These are phyloP conservation scores for Epizoanthus fatuus DNA, from an alignment of 92 coral and sea anemone genomes.

Conservation along the genomic window DNA sequence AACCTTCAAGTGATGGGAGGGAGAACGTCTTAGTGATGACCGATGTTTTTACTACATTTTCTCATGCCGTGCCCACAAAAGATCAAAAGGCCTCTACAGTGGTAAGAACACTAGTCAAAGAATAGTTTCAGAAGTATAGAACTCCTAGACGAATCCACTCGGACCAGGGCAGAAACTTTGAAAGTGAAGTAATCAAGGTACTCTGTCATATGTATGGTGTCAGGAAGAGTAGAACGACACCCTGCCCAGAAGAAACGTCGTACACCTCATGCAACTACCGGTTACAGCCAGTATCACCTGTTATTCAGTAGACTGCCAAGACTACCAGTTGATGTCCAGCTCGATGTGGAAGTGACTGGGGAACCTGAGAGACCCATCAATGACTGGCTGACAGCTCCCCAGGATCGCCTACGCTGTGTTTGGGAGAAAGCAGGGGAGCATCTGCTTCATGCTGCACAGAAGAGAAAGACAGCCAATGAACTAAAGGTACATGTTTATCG, in stretches of 20 bases:
- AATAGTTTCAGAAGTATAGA: conserved; percentile 75
- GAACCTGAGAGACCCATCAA: no score
- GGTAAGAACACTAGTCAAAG: conserved; percentile 62
- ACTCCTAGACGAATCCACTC: conserved; percentile 60
- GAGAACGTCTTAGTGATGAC: conserved; percentile 79
- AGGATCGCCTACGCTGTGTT: no score
- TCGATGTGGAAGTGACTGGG: no score
- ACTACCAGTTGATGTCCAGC: no score
- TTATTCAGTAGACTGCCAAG: no score
- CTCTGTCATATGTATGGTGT: conserved; percentile 59
- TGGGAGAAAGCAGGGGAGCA: no score
- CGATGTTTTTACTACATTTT: conserved; percentile 73
- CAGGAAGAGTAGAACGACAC: conserved; percentile 66
- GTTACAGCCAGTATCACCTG: no score
- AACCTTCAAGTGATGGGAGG: conserved; percentile 65
- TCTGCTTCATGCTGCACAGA: no score
- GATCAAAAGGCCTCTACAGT: conserved; percentile 69
- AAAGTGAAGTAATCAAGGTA: conserved; percentile 53
- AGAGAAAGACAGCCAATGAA: no score
- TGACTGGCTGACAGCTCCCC: no score
- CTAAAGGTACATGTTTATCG: no score
- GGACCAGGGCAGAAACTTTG: conserved; percentile 75
- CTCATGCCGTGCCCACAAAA: conserved; percentile 68
- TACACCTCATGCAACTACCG: no score
- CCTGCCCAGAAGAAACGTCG: conserved; percentile 9